phyloP scores from a whole-genome alignment of 2,113 vertebrate genomes.

The Thalassoma bifasciatum region DNA sequence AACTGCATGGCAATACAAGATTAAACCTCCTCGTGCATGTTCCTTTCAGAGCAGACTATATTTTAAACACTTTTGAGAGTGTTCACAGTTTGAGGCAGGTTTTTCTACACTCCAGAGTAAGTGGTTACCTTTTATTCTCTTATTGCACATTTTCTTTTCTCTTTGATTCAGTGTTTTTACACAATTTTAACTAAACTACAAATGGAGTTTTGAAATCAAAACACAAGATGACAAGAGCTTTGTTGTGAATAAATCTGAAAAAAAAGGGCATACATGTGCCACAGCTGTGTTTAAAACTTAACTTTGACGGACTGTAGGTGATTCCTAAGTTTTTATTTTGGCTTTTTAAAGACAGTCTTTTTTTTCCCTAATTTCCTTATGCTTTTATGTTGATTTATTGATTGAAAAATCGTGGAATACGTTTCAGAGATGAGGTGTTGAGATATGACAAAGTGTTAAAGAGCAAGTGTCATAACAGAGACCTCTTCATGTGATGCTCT shows the following conservation, averaged over 20 bases:
- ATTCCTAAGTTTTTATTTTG: no score
- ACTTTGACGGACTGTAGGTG: no score
- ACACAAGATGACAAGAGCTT: no score
- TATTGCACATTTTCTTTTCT: background rate
- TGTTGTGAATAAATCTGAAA: no score
- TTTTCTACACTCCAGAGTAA: slow-evolving; percentile 6
- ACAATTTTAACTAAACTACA: background rate
- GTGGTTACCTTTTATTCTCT: background rate
- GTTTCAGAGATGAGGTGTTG: no score
- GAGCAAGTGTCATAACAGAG: background rate
- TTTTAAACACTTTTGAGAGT: slow-evolving; percentile 26
- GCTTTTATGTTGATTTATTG: no score
- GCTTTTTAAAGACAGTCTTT: no score
- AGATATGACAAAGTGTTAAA: no score
- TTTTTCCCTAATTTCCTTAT: no score
- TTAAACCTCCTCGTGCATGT: slow-evolving; percentile 64
- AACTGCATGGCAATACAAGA: slow-evolving; percentile 66
- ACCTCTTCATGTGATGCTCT: slow-evolving; percentile 3
- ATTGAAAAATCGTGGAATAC: background rate
- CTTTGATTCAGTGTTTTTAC: background rate
- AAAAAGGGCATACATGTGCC: no score
- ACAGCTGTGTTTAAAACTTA: no score
- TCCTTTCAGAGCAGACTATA: slow-evolving; percentile 22
- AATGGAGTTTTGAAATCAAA: background rate
- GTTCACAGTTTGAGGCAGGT: background rate